A percentile compares a stretch with the other conserved stretches of the same genome.
Conservation (phyloP, 2,888 invertebrate species). For the Cryptocephalus moraei region DNA sequence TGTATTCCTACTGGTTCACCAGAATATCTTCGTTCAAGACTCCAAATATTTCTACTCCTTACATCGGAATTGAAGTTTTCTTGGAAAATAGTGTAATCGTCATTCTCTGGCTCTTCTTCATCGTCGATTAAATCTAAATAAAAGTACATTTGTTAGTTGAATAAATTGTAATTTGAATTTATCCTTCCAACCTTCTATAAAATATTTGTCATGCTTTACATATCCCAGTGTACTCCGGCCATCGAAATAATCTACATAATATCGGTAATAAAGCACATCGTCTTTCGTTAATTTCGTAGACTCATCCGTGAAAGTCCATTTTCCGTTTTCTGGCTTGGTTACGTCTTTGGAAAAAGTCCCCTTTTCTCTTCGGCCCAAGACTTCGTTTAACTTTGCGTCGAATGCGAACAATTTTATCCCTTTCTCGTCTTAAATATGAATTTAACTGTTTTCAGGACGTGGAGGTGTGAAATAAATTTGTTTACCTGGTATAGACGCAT, state of each 20-base stretch:
- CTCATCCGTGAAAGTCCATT: constrained; percentile 57
- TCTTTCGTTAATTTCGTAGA: constrained; percentile 45
- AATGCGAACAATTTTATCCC: constrained; percentile 66
- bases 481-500: constrained; percentile 52
- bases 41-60: constrained; percentile 26
- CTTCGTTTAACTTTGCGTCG: constrained; percentile 64
- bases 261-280: constrained; percentile 66
- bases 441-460: neutral
- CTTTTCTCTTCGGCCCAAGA: constrained; percentile 59
- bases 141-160: too few relatives aligned
- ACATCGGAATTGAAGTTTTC: constrained; percentile 38
- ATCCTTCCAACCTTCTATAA: constrained; percentile 22
- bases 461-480: neutral
- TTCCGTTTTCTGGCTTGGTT: constrained; percentile 47
- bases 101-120: too few relatives aligned
- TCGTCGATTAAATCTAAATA: too few relatives aligned
- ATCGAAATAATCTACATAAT: constrained; percentile 59
- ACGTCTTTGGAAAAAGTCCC: constrained; percentile 56
- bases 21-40: constrained; percentile 33
- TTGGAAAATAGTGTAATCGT: constrained; percentile 43
- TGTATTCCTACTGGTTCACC: neutral
- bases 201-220: constrained; percentile 49
- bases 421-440: constrained; percentile 25
- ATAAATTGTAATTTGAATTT: too few relatives aligned
- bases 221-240: constrained; percentile 46